Evolutionary conservation across 2,113 vertebrate genomes (phyloP).

Genomic region (Excalfactoria chinensis): DNA sequence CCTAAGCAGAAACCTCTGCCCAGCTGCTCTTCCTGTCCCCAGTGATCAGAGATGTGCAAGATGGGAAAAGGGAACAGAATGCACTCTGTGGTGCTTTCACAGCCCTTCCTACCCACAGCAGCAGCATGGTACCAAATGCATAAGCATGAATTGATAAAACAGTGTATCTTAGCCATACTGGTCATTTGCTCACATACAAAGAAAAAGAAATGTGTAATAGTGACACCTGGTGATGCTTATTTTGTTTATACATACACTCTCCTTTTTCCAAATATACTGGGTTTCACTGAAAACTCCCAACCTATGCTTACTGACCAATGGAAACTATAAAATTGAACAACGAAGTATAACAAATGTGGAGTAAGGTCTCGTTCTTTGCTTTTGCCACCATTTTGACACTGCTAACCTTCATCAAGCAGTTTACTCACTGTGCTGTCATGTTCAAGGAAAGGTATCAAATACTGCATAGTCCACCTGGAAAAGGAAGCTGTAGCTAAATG

Average conservation of each 20-base stretch:
- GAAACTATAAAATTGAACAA: not conserved
- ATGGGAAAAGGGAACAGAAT: not conserved
- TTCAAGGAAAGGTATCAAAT: not conserved
- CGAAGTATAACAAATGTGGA: not conserved
- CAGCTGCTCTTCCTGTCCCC: not conserved
- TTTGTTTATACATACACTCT: not conserved
- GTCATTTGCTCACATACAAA: constrained; percentile 18
- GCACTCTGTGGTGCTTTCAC: not conserved
- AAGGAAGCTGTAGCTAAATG: not conserved
- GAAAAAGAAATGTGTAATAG: constrained; percentile 23
- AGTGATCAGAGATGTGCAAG: not conserved
- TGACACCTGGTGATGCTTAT: constrained; percentile 67
- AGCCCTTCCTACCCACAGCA: not conserved
- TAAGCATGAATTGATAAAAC: not conserved
- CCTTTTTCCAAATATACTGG: not conserved
- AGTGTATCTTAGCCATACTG: not conserved
- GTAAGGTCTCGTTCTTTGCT: not conserved
- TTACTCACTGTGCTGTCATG: rapidly evolving
- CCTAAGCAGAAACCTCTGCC: not conserved
- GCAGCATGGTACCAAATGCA: not conserved
- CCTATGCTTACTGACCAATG: not conserved
- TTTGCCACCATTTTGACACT: not conserved
- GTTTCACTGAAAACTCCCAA: not conserved
- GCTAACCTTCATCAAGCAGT: not conserved
- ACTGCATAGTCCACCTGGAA: not conserved